Base-by-base conservation (phyloP, 2,797 vertebrate species). In the Phylloscopus collybita region DNA sequence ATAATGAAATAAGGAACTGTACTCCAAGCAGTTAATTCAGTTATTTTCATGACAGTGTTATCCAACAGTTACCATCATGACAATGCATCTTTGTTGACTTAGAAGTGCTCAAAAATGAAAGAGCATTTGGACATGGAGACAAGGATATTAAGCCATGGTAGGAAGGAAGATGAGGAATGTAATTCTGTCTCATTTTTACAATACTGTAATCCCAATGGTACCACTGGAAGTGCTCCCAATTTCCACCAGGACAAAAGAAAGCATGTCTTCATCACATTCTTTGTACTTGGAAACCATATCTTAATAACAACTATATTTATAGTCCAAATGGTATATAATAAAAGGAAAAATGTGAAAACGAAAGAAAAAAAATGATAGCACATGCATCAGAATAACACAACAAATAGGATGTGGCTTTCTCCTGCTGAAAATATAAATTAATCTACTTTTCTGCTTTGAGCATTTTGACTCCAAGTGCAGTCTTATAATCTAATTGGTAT, bases 311-410 rank as follows among this genome's bases (percentile, higher is more conserved):
- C 32, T 73, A 13, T 64, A 70, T 84, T 93, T 93, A 16, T 57
- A 80, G 29, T 66, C 66, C 45, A 86, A 64, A 45, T 67, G 34
- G 72, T 94, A 29, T 61, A 57, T 61, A 91, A 93, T 66, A 67
- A 92, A 88, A 94, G 78, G 42, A 91, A 94, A 95, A 75, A 80
- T 7, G 51, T 81, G 66, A 91, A 94, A 92, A 78, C 73, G 4
- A 47, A 47, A 90, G 92, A 75, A 40, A n/a, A 82, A 86, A 81
- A 65, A 61, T 78, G 80, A 54, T 88, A 83, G 86, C 27, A 36
- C 84, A 60, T 88, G 22, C 83, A 84, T 93, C 51, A 90, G 50
- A 96, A 79, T 54, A 70, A 83, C 23, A 81, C 27, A 94, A 72
- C 40, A 88, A 86, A 81, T 36, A 86, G 54, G 67, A 83, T 70